Evolutionary conservation across 2,888 invertebrate species (phyloP), one percentile per base, ranked within the genome.

Genomic region (Macrosoma leucophasiata): DNA sequence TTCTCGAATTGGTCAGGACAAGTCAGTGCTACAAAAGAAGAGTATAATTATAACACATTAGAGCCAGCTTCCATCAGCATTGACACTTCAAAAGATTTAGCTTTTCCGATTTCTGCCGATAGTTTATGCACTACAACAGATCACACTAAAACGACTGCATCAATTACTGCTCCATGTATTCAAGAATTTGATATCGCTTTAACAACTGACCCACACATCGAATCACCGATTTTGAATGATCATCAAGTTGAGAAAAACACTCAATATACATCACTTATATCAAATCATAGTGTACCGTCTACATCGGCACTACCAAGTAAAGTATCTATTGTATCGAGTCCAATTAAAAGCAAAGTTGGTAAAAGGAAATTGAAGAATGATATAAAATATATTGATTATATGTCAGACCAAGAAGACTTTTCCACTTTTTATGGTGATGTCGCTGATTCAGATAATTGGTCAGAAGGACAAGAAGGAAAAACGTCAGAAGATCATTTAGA

Each of bases 331-430:
- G 18, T 18, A 15, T 15, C n/a, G 18, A 17, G 18, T 19, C 28
- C 24, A 35, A 29, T 35, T 29, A 35, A 35, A 29, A 29, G 25
- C 29, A 35, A 25, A 35, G 28, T 28, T 10, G 28, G 28, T 17
- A 28, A 28, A 19, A 28, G 18, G 18, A 24, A 11, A 3, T 28
- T 9, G 4, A 33, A 26, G 17, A 31, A 26, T 21, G 12, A 30
- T 17, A 25, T 30, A n/a, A 25, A 36, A 26, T 26, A 30, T 22
- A 36, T 36, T 20, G 26, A 36, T 36, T 36, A 26, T 27, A 27
- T 36, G 17, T 36, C 36, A 26, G 30, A 36, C 21, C 36, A 31
- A 30, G 26, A 36, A 26, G 36, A 36, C 13, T 36, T 36, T 30
- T 21, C 17, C 17, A 29, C 30, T 30, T 36, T 36, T 36, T 30